Percentiles rank a stretch among this genome's conserved stretches.
Evolutionary conservation across 2,797 vertebrate genomes (phyloP).

Genomic region (Erpetoichthys calabaricus): DNA sequence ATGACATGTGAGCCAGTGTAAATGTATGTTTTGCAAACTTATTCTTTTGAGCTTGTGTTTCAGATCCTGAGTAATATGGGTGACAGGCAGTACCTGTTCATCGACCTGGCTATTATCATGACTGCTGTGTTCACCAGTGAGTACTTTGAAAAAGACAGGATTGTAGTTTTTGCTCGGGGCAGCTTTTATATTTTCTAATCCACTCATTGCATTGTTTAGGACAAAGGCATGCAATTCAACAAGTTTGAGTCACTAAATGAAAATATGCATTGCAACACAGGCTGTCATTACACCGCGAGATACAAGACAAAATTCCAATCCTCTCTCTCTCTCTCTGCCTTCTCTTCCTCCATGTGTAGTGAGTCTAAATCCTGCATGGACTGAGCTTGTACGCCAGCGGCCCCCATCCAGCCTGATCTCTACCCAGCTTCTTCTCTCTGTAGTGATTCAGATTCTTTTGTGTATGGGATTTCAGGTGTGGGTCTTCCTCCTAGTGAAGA

Average conservation of each 20-base stretch:
- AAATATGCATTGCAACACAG: not conserved
- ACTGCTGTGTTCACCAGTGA: conserved; percentile 19
- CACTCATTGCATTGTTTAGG: no score
- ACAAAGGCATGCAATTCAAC: not conserved
- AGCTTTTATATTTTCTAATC: no score
- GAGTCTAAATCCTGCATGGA: conserved; percentile 21
- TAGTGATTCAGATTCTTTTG: conserved; percentile 18
- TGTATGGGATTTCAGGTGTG: conserved; percentile 18
- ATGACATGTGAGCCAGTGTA: no score
- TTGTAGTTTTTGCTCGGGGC: no score
- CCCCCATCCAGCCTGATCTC: conserved; percentile 21
- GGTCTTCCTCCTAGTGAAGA: conserved; percentile 20
- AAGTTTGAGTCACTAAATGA: no score
- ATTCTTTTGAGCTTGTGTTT: not conserved
- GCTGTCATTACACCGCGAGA: not conserved
- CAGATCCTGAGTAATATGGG: conserved; percentile 19
- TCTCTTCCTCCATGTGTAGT: conserved; percentile 6
- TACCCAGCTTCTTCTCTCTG: conserved; percentile 17
- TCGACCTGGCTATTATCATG: conserved; percentile 20
- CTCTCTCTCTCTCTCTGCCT: not conserved
- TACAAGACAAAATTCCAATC: not conserved
- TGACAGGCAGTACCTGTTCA: conserved; percentile 22
- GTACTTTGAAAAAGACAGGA: not conserved
- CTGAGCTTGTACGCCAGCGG: conserved; percentile 16
- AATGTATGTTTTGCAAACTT: no score